Evolutionary conservation across 2,888 invertebrate genomes (phyloP).

Genomic region (Athripsodes cinereus): DNA sequence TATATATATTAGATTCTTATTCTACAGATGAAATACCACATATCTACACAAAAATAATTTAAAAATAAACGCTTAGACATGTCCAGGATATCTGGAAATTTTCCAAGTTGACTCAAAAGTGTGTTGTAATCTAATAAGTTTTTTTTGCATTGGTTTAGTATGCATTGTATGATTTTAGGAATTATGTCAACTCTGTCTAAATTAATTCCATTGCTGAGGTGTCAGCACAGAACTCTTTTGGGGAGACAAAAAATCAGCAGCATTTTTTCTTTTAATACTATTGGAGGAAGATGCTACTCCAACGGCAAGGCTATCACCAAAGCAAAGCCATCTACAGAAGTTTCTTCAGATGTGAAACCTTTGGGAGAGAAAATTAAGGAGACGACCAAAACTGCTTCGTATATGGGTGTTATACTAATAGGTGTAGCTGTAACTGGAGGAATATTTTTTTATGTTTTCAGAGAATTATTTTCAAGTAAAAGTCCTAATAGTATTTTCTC

Average conservation of each 20-base stretch:
- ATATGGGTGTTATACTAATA: conserved; percentile 72
- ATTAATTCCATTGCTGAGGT: conserved; percentile 36
- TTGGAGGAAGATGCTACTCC: conserved; percentile 12
- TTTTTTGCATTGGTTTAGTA: no score
- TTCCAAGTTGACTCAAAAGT: no score
- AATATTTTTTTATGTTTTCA: conserved; percentile 77
- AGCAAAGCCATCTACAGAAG: conserved; percentile 40
- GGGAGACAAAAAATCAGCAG: conserved; percentile 13
- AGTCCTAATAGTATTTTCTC: conserved; percentile 83
- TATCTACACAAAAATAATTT: no score
- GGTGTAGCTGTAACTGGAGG: conserved; percentile 77
- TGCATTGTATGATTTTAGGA: no score
- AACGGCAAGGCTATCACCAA: conserved; percentile 36
- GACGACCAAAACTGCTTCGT: conserved; percentile 83
- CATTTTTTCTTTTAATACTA: not conserved
- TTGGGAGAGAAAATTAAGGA: conserved; percentile 78
- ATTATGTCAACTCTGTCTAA: conserved; percentile 43
- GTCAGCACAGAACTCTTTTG: conserved; percentile 29
- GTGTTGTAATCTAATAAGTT: no score
- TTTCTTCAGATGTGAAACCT: conserved; percentile 56
- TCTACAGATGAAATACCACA: no score
- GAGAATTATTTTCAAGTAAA: conserved; percentile 81
- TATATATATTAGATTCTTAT: no score
- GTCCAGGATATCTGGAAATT: no score
- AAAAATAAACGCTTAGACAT: no score